Conservation (phyloP, 1,140 invertebrate genomes). For the Caenorhabditis briggsae region DNA sequence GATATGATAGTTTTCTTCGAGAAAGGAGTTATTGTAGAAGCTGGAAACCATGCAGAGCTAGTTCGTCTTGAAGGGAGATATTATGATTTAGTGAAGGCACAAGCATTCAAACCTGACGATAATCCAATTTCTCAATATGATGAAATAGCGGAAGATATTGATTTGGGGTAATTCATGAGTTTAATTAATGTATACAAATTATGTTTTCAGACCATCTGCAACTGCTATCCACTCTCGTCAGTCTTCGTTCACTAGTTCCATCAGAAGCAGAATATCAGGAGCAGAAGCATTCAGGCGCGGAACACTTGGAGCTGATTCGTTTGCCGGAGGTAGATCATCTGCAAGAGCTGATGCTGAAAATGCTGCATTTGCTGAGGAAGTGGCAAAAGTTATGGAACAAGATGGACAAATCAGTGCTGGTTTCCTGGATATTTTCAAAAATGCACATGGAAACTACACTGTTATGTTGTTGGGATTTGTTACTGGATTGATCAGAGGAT, state of each 20-base stretch:
- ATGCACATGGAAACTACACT: constrained; percentile 62
- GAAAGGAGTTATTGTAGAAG: constrained; percentile 64
- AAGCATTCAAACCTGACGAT: constrained; percentile 70
- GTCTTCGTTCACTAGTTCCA: constrained; percentile 33
- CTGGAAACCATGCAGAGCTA: constrained; percentile 80
- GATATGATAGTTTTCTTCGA: constrained; percentile 81
- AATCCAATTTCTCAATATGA: constrained; percentile 4
- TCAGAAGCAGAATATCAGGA: constrained; percentile 43
- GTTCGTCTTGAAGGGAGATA: constrained; percentile 79
- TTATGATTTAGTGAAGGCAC: constrained; percentile 81
- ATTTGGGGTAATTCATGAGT: constrained; percentile 52
- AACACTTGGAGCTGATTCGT: constrained; percentile 25
- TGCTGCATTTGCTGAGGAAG: constrained; percentile 69
- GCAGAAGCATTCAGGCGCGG: constrained; percentile 49
- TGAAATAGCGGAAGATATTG: constrained; percentile 52
- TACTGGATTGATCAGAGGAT: constrained; percentile 48
- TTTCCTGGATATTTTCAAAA: constrained; percentile 64
- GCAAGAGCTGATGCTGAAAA: constrained; percentile 69
- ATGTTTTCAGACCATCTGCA: not conserved
- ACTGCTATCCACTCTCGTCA: not conserved
- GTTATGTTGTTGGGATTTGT: constrained; percentile 56
- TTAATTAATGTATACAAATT: not conserved
- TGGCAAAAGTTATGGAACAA: constrained; percentile 67
- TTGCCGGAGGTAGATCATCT: constrained; percentile 61
- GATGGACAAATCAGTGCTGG: constrained; percentile 63